Evolutionary conservation across 2,113 vertebrate genomes (phyloP).

Genomic region (Numida meleagris): DNA sequence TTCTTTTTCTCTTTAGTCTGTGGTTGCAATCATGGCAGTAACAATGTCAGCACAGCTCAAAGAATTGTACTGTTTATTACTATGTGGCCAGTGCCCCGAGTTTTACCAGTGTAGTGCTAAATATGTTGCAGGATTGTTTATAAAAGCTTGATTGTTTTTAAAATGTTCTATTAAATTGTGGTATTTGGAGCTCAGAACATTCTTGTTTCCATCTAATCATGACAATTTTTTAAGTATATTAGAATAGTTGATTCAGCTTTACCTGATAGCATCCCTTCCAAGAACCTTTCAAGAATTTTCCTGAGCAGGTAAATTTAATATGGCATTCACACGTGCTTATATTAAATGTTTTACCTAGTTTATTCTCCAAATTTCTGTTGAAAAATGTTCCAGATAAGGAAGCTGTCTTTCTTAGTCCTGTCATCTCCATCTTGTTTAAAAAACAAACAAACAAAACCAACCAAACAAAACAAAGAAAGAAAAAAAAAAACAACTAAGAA

Average conservation of each 20-base stretch:
- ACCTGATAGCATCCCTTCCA: not conserved
- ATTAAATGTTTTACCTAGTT: not conserved
- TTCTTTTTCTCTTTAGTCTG: not conserved
- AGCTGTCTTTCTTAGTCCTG: not conserved
- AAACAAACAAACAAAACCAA: not conserved
- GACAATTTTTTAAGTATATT: not conserved
- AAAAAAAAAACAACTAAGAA: not conserved
- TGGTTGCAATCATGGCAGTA: not conserved
- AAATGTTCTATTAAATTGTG: not conserved
- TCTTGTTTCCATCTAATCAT: not conserved
- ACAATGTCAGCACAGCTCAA: not conserved
- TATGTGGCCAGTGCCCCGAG: not conserved
- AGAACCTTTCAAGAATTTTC: not conserved
- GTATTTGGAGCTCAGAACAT: constrained; percentile 13
- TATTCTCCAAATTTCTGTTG: not conserved
- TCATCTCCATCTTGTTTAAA: not conserved
- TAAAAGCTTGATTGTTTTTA: not conserved
- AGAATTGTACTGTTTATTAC: not conserved
- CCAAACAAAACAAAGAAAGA: not conserved
- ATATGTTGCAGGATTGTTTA: not conserved
- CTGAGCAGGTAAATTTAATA: not conserved
- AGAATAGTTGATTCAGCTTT: not conserved
- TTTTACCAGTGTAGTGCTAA: not conserved
- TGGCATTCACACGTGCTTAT: not conserved
- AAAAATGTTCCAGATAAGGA: not conserved